A percentile compares a stretch with the other conserved stretches of the same genome.
Conservation (phyloP, 2,797 vertebrate genomes). For the Argyrosomus regius region DNA sequence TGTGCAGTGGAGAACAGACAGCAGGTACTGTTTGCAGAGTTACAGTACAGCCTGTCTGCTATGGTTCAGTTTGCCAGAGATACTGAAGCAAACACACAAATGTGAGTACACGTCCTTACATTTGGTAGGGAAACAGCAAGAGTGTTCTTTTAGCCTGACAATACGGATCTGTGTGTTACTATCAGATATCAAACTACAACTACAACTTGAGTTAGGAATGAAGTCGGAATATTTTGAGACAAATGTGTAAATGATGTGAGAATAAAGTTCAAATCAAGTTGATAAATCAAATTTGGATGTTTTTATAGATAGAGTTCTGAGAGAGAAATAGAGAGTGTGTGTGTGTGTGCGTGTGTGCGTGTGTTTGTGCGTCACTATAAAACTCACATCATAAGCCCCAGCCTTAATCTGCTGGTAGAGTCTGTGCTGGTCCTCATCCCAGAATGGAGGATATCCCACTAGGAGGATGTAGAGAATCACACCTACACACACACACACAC, state of each 20-base stretch:
- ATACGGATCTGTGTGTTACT: background rate
- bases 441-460: slow-evolving; percentile 98
- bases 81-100: background rate
- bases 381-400: slow-evolving; percentile 95
- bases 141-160: background rate
- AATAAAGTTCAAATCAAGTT: background rate
- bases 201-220: background rate
- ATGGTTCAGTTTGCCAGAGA: background rate
- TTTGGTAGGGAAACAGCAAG: background rate
- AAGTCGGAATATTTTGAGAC: background rate
- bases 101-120: background rate
- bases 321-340: too few species aligned
- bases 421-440: slow-evolving; percentile 98
- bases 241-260: background rate
- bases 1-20: background rate
- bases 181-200: background rate
- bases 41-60: background rate
- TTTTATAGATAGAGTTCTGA: too few species aligned
- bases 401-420: slow-evolving; percentile 99
- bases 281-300: too few species aligned
- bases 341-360: background rate
- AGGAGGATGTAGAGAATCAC: slow-evolving; percentile 98
- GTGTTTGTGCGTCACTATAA: background rate
- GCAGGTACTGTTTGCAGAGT: background rate
- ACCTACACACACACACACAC: slow-evolving; percentile 80